Conservation (phyloP, 2,113 vertebrate species). For the Nycticryphes semicollaris region DNA sequence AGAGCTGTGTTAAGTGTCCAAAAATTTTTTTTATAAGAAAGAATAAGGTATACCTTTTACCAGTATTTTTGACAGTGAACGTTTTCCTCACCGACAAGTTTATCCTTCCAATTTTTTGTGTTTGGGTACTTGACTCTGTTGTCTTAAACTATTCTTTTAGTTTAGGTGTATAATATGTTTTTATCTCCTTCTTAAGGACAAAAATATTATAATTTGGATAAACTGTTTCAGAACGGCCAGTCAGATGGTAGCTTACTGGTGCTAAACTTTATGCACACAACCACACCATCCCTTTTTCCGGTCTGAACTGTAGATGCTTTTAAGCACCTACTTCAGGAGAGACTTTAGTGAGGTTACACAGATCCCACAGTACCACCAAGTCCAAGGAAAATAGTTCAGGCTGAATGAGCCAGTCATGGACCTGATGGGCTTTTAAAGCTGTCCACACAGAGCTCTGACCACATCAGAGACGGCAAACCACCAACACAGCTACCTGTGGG, state of each 20-base stretch:
- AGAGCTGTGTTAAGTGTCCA: neutral
- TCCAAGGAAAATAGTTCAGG: slow-evolving; percentile 52
- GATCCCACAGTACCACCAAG: slow-evolving; percentile 22
- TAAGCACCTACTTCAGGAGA: slow-evolving; percentile 56
- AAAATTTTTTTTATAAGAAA: neutral
- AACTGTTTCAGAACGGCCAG: neutral
- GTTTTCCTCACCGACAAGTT: neutral
- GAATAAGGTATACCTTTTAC: neutral
- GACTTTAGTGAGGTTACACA: slow-evolving; percentile 39
- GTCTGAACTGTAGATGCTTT: slow-evolving; percentile 14
- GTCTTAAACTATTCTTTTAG: neutral
- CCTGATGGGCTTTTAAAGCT: slow-evolving; percentile 41
- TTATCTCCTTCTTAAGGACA: neutral
- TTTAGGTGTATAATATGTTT: neutral
- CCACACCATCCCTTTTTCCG: neutral
- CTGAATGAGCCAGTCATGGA: slow-evolving; percentile 52
- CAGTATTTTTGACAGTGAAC: neutral
- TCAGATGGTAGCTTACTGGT: neutral
- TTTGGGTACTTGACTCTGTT: neutral
- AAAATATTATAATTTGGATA: neutral
- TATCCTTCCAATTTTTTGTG: neutral
- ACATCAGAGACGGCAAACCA: slow-evolving; percentile 46
- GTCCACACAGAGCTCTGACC: slow-evolving; percentile 38
- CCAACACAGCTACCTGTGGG: slow-evolving; percentile 26
- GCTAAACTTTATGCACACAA: slow-evolving; percentile 27